phyloP scores from a whole-genome alignment of 2,888 invertebrate genomes.

The Limnephilus marmoratus region DNA sequence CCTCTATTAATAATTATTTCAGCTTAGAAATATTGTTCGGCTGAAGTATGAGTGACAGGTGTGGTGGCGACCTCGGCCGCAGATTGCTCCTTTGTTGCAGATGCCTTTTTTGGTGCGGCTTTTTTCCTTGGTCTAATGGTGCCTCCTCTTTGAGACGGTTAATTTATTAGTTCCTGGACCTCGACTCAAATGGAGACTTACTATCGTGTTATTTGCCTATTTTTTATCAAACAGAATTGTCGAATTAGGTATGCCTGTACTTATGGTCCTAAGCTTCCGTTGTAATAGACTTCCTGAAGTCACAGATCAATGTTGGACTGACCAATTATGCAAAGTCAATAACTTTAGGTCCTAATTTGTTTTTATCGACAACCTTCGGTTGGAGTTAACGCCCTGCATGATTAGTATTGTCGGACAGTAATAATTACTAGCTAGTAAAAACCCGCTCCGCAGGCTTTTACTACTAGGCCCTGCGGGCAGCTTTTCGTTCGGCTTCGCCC shows the following conservation, averaged over 20 bases:
- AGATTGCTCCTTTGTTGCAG: conserved; percentile 10
- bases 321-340: neutral
- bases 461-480: too few relatives aligned
- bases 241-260: neutral
- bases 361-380: neutral
- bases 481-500: too few relatives aligned
- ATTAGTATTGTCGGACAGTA: neutral
- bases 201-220: neutral
- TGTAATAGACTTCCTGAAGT: neutral
- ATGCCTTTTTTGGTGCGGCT: conserved; percentile 18
- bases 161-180: neutral
- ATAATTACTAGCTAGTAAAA: neutral
- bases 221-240: neutral
- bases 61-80: neutral
- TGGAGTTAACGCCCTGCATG: neutral
- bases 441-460: too few relatives aligned
- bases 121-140: neutral
- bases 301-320: neutral
- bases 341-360: neutral
- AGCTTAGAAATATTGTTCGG: neutral
- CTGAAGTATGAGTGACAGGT: neutral
- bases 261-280: neutral
- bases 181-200: neutral
- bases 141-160: neutral
- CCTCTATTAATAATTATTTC: neutral